These are phyloP conservation scores for Dolichomitus sp. DNA, from an alignment of 2,888 invertebrate genomes.

Conservation along the genomic window DNA sequence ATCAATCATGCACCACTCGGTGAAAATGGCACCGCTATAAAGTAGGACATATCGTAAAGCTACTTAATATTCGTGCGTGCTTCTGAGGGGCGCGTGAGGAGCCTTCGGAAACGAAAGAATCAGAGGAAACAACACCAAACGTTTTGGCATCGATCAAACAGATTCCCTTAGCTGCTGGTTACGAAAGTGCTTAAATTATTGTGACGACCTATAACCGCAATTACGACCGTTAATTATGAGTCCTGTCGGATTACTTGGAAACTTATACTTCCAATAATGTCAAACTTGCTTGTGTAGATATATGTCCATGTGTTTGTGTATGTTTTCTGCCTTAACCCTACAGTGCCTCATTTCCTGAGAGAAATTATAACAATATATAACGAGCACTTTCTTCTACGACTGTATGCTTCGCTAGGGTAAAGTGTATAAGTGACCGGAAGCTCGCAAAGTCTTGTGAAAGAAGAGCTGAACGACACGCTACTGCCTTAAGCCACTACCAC, in stretches of 20 bases:
- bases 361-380: constrained; percentile 52
- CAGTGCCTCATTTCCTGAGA: constrained; percentile 18
- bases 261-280: constrained; percentile 35
- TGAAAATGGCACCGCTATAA: background rate
- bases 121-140: constrained; percentile 3
- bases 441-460: constrained; percentile 58
- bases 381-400: constrained; percentile 37
- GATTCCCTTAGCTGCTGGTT: constrained; percentile 53
- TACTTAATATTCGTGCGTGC: constrained; percentile 2
- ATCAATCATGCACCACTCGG: background rate
- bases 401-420: constrained; percentile 15
- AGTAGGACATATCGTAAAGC: background rate
- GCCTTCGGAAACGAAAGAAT: background rate
- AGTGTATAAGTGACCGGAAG: constrained; percentile 51
- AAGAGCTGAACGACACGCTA: constrained; percentile 63
- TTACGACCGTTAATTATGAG: constrained; percentile 63
- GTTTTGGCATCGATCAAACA: constrained; percentile 62
- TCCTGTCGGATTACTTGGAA: constrained; percentile 39
- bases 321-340: background rate
- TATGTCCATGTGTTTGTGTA: background rate
- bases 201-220: constrained; percentile 63
- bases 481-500: background rate
- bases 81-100: background rate
- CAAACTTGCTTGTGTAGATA: background rate
- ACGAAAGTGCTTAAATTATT: constrained; percentile 57